phyloP scores from a whole-genome alignment of 2,797 vertebrate genomes.

The Macropus fuliginosus region DNA sequence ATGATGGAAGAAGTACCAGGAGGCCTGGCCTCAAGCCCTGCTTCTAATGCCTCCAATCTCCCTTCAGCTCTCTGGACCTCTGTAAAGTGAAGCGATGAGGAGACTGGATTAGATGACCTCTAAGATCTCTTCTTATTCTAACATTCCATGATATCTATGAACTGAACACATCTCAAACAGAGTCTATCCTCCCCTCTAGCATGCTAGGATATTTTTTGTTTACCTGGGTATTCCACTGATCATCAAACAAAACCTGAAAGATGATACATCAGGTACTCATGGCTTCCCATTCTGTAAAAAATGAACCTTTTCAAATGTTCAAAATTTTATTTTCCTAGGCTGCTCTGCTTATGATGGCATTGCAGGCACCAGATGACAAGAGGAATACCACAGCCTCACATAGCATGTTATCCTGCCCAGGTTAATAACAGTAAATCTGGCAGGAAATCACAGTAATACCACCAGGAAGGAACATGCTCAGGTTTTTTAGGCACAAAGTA shows the following conservation, averaged over 20 bases:
- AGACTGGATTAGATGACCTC: background rate
- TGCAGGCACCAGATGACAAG: background rate
- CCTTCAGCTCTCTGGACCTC: background rate
- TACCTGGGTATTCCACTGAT: fast-evolving
- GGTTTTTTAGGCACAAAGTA: conserved; percentile 45
- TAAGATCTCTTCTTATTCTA: background rate
- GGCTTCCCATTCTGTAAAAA: background rate
- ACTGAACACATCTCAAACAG: background rate
- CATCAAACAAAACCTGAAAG: fast-evolving
- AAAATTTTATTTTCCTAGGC: background rate
- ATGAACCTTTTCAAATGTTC: background rate
- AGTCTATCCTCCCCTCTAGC: too few species aligned
- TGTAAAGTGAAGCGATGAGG: background rate
- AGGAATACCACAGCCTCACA: background rate
- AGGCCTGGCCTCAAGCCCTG: background rate
- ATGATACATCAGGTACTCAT: fast-evolving
- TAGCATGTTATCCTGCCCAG: background rate
- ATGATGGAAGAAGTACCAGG: background rate
- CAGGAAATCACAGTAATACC: conserved; percentile 54
- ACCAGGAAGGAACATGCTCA: conserved; percentile 15
- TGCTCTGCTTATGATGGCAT: background rate
- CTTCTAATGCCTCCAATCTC: background rate
- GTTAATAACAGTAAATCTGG: conserved; percentile 25
- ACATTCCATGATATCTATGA: background rate
- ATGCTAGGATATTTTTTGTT: background rate